Evolutionary conservation across 2,113 vertebrate genomes (phyloP), one percentile per base, ranked within the genome.

Genomic region (Crotalus horridus): DNA sequence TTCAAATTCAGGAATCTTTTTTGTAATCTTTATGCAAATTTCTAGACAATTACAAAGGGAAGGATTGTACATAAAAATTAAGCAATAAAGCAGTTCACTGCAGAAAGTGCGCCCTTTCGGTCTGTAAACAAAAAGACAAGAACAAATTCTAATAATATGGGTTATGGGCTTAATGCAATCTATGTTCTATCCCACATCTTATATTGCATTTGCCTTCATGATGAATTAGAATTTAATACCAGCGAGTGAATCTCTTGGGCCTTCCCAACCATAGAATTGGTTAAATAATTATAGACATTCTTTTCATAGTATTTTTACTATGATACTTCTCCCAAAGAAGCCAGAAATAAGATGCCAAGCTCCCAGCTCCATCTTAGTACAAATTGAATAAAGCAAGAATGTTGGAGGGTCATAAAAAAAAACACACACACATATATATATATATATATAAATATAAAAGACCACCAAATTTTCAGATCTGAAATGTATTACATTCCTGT

Each of bases 381-480:
- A 81, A 81, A 39, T 81, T n/a, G n/a, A n/a, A n/a, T n/a, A n/a
- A n/a, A n/a, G n/a, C n/a, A n/a, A n/a, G n/a, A n/a, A n/a, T n/a
- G n/a, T n/a, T n/a, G n/a, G n/a, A n/a, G n/a, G n/a, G n/a, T n/a
- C n/a, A n/a, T n/a, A n/a, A n/a, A n/a, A n/a, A n/a, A n/a, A n/a
- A n/a, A n/a, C n/a, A n/a, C n/a, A n/a, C n/a, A n/a, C n/a, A n/a
- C n/a, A n/a, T 11, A 87, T 87, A 46, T 4, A 46, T 46, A 46
- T 4, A 46, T 46, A 46, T 4, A 46, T 46, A 15, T n/a, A 53
- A 85, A 1, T 20, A 88, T 59, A 95, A 54, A 94, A 93, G 12
- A 92, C 12, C 94, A 51, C 1, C 93, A 86, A 94, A 93, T 94
- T 94, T 95, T 94, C 96, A 94, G 4, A 74, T 48, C 93, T 94